Evolutionary conservation across 2,113 vertebrate species (phyloP).

Genomic region (Xyrauchen texanus): DNA sequence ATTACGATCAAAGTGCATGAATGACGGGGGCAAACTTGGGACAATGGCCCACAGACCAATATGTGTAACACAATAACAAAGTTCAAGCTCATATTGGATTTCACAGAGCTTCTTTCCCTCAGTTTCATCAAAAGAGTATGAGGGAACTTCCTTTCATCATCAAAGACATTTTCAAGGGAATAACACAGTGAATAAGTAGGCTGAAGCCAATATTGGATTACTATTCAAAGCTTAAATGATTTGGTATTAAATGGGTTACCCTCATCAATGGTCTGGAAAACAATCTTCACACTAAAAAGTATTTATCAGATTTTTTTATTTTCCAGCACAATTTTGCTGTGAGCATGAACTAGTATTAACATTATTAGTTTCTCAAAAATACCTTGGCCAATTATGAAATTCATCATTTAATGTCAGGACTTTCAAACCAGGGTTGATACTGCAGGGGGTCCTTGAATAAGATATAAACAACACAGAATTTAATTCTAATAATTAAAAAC

Average conservation of each 20-base stretch:
- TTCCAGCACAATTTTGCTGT: not conserved
- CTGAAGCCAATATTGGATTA: conserved; percentile 42
- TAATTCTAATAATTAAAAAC: too few relatives aligned
- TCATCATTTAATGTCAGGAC: too few relatives aligned
- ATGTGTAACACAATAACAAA: conserved; percentile 50
- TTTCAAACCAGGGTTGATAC: too few relatives aligned
- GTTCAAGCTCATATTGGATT: conserved; percentile 34
- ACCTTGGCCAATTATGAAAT: too few relatives aligned
- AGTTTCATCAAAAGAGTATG: conserved; percentile 35
- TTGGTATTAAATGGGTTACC: conserved; percentile 20
- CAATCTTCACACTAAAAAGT: conserved; percentile 1
- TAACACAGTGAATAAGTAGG: conserved; percentile 44
- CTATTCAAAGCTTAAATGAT: conserved; percentile 21
- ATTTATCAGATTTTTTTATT: not conserved
- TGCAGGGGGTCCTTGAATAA: too few relatives aligned
- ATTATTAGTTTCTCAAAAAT: too few relatives aligned
- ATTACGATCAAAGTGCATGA: conserved; percentile 50
- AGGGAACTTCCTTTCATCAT: conserved; percentile 38
- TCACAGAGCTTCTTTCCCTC: conserved; percentile 15
- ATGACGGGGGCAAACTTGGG: conserved; percentile 26
- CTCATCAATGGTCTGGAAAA: conserved; percentile 17
- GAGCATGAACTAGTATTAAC: not conserved
- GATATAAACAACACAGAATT: too few relatives aligned
- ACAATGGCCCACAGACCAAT: conserved; percentile 37
- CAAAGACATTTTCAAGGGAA: conserved; percentile 41